A percentile compares a stretch with the other conserved stretches of the same genome.
These are phyloP conservation scores for Tragopan temminckii DNA, from an alignment of 2,797 vertebrate genomes.

Conservation along the genomic window DNA sequence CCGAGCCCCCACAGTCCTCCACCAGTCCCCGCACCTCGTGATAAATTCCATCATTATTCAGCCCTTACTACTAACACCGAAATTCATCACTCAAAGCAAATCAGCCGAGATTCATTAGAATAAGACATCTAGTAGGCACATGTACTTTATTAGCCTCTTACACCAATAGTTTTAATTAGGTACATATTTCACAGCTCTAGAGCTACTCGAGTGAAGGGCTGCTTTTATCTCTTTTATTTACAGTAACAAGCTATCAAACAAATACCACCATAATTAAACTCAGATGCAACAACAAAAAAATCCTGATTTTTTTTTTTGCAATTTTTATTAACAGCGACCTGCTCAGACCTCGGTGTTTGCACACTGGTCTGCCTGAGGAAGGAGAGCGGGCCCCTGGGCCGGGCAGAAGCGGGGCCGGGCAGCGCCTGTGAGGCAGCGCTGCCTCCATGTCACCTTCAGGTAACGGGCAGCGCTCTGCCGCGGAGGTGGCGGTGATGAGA, in stretches of 20 bases:
- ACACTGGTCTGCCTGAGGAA: slow-evolving; percentile 58
- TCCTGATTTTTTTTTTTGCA: neutral
- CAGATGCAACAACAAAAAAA: slow-evolving; percentile 65
- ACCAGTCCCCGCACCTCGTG: slow-evolving; percentile 89
- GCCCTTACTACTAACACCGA: slow-evolving; percentile 89
- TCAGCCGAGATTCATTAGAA: slow-evolving; percentile 97
- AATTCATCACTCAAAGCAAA: slow-evolving; percentile 99
- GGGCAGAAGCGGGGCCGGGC: neutral
- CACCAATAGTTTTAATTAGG: slow-evolving; percentile 99
- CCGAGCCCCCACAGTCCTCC: slow-evolving; percentile 89
- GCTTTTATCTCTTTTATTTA: slow-evolving; percentile 93
- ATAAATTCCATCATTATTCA: slow-evolving; percentile 98
- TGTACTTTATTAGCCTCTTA: slow-evolving; percentile 98
- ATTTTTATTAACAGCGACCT: slow-evolving; percentile 68
- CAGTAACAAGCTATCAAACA: slow-evolving; percentile 87
- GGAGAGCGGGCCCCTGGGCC: slow-evolving; percentile 33
- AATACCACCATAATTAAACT: slow-evolving; percentile 84
- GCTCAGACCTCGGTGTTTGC: slow-evolving; percentile 61
- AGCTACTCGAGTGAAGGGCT: slow-evolving; percentile 92
- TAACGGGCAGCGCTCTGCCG: slow-evolving; percentile 32
- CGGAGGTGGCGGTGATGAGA: slow-evolving; percentile 76
- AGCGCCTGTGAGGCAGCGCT: neutral
- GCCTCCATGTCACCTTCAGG: slow-evolving; percentile 79
- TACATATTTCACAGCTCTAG: slow-evolving; percentile 97
- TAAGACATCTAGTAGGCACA: slow-evolving; percentile 94